Base-by-base conservation (phyloP, 2,113 vertebrate species). In the Prionailurus viverrinus region DNA sequence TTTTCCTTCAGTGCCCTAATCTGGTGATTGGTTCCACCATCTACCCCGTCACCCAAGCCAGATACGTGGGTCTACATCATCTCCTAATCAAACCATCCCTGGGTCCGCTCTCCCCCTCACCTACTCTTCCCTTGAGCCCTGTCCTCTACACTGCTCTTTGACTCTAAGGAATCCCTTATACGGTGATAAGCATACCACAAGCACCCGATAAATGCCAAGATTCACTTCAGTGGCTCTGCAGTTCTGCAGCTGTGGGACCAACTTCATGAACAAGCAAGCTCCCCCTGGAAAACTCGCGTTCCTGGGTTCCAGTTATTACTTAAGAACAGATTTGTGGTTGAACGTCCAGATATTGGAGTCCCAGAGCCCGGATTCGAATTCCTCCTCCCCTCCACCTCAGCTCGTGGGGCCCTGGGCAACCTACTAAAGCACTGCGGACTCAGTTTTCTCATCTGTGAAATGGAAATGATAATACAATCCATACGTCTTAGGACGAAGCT, bases 401-500 rank as follows among this genome's bases (percentile, higher is more conserved):
- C 21, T 2, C 4, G 1, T 4, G 29, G 16, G 45, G 25, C 21
- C 31, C 15, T 0, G 23, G 61, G 19, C 58, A 31, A 10, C 41
- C 65, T 33, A 58, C 15, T 27, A 3, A 36, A 39, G 66, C 4
- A 33, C 4, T n/a, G 11, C 1, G 0, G 53, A 33, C 14, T 78
- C 81, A 1, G 12, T 45, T 11, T 90, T 76, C 51, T 74, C 51
- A n/a, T 18, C 21, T 88, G 10, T 39, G 15, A 89, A 84, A 73
- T 21, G 79, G 63, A 55, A 31, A 65, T 8, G 19, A 45, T 4
- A 25, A 0, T 7, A 13, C 4, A 45, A 45, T 3, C 5, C 55
- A 1, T 3, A n/a, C 0, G 23, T 78, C 39, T 18, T 1, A 48
- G 79, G 33, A 2, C 14, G 27, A 5, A 16, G 9, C 6, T 9